A percentile compares a stretch with the other conserved stretches of the same genome.
Conservation (phyloP, 1,140 invertebrate species). For the Adelges cooleyi region DNA sequence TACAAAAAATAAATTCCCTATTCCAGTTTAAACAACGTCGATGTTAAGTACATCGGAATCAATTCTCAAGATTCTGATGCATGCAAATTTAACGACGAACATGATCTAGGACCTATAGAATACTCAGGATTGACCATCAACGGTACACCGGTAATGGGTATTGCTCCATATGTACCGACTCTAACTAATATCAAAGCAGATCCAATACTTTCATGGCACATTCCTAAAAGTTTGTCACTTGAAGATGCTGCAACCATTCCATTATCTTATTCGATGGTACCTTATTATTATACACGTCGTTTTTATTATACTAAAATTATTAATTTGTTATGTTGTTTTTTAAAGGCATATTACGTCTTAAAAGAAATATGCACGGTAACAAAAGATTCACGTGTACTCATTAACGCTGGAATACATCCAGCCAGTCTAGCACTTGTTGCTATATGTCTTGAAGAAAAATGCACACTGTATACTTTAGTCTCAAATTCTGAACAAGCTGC, state of each 20-base stretch:
- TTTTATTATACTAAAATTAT: too few species aligned
- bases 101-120: conserved; percentile 28
- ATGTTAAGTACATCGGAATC: not conserved
- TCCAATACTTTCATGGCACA: conserved; percentile 37
- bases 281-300: too few species aligned
- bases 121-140: conserved; percentile 5
- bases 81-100: too few species aligned
- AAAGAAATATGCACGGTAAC: not conserved
- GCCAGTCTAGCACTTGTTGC: conserved; percentile 52
- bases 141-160: not conserved
- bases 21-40: not conserved
- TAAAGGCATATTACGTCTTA: conserved; percentile 19
- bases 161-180: conserved; percentile 24
- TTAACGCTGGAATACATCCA: conserved; percentile 48
- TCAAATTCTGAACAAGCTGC: conserved; percentile 26
- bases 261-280: conserved; percentile 35
- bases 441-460: conserved; percentile 44
- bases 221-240: conserved; percentile 45
- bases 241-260: conserved; percentile 50
- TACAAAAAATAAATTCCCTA: too few species aligned
- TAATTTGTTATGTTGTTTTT: too few species aligned
- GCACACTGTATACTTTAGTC: conserved; percentile 45
- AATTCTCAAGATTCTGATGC: not conserved
- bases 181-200: conserved; percentile 21
- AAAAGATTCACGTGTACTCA: conserved; percentile 41